Evolutionary conservation across 2,888 invertebrate genomes (phyloP).

Genomic region (Heteromurus nitidus): DNA sequence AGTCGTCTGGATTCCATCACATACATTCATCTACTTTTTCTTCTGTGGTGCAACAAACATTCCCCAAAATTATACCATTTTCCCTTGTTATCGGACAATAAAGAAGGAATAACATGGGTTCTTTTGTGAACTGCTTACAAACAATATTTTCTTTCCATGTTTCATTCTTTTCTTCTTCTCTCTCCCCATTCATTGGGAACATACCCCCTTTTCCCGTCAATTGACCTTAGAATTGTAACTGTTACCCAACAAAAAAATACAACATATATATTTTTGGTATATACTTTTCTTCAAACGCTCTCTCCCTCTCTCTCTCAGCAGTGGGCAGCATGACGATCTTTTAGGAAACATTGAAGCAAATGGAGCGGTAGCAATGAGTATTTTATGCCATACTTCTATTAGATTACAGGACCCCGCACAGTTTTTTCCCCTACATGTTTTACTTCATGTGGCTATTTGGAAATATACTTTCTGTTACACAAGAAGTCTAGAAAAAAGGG

Average conservation of each 20-base stretch:
- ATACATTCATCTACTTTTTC: no score
- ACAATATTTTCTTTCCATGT: constrained; percentile 13
- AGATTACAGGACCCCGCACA: not conserved
- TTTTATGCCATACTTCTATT: constrained; percentile 25
- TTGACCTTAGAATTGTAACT: constrained; percentile 39
- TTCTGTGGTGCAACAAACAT: constrained; percentile 64
- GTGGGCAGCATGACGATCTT: constrained; percentile 27
- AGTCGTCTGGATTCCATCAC: no score
- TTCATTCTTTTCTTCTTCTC: no score
- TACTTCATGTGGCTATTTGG: no score
- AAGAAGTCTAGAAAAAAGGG: no score
- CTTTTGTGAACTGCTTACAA: constrained; percentile 38
- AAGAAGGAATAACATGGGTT: constrained; percentile 25
- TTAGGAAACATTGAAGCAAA: constrained; percentile 26
- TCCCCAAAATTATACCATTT: constrained; percentile 61
- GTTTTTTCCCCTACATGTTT: no score
- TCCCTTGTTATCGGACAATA: constrained; percentile 61
- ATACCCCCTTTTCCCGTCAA: constrained; percentile 61
- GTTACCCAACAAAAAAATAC: no score
- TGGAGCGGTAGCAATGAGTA: constrained; percentile 59
- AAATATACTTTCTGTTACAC: no score
- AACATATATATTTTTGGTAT: constrained; percentile 2
- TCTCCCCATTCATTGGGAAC: constrained; percentile 48
- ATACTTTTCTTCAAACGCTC: constrained; percentile 1
- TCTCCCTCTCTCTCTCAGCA: constrained; percentile 15